phyloP scores from a whole-genome alignment of 2,113 vertebrate species.

The Dromas ardeola region DNA sequence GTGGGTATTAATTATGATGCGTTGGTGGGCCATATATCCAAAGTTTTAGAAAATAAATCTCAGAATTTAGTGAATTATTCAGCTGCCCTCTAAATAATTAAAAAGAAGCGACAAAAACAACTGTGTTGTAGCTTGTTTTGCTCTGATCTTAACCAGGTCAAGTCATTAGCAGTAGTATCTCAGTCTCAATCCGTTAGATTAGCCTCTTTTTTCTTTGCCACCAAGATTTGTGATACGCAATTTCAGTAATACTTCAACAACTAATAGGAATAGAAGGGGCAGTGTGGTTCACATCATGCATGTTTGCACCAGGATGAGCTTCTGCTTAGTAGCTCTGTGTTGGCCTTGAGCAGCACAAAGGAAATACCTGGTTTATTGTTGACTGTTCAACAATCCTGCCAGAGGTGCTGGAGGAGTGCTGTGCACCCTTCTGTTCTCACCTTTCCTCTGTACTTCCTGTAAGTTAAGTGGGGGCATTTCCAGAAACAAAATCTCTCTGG shows the following conservation, averaged over 20 bases:
- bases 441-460: neutral
- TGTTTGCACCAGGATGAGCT: neutral
- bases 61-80: neutral
- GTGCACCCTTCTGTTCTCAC: neutral
- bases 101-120: neutral
- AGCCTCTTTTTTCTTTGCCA: neutral
- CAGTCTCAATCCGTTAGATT: neutral
- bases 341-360: neutral
- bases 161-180: neutral
- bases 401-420: neutral
- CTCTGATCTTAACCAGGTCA: neutral
- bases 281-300: accelerated
- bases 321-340: neutral
- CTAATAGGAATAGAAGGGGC: neutral
- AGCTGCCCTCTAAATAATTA: neutral
- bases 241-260: neutral
- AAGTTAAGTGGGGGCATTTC: neutral
- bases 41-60: neutral
- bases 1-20: slow-evolving; percentile 65
- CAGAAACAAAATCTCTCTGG: neutral
- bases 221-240: neutral
- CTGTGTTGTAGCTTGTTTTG: neutral
- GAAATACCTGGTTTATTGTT: neutral
- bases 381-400: neutral
- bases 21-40: neutral